A percentile compares a stretch with the other conserved stretches of the same genome.
Evolutionary conservation across 2,797 vertebrate genomes (phyloP).

Genomic region (Fistularia tabacaria): DNA sequence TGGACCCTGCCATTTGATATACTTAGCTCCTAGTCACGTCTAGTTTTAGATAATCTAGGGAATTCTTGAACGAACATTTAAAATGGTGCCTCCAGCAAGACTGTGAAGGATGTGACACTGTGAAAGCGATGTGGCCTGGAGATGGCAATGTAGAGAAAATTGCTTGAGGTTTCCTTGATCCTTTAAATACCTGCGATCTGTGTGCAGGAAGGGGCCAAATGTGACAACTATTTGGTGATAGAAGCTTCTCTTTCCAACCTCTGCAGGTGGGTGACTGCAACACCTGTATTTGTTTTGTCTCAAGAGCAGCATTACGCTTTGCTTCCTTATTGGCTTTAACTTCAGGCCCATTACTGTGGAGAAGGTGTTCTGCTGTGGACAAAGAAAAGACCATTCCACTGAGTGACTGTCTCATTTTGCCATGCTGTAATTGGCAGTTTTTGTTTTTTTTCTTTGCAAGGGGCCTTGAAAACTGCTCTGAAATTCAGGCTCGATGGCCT

Average conservation of each 20-base stretch:
- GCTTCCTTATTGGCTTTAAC: conserved; percentile 34
- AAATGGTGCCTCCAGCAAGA: conserved; percentile 46
- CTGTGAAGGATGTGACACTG: conserved; percentile 43
- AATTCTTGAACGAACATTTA: conserved; percentile 45
- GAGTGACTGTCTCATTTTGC: conserved; percentile 37
- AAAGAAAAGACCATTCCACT: conserved; percentile 44
- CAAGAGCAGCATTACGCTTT: conserved; percentile 23
- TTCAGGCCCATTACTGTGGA: conserved; percentile 24
- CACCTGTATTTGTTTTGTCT: conserved; percentile 18
- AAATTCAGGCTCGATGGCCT: conserved; percentile 35
- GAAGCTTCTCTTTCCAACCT: conserved; percentile 15
- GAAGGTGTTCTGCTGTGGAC: conserved; percentile 28
- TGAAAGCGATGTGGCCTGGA: conserved; percentile 24
- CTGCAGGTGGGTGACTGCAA: conserved; percentile 13
- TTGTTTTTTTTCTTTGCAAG: not conserved
- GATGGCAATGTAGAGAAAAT: conserved; percentile 24
- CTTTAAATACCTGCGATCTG: not conserved
- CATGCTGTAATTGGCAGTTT: conserved; percentile 30
- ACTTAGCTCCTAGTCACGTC: conserved; percentile 2
- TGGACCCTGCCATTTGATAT: too few species aligned
- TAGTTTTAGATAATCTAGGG: conserved; percentile 51
- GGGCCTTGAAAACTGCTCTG: conserved; percentile 31
- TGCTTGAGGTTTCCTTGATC: conserved; percentile 15
- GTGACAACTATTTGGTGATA: conserved; percentile 13
- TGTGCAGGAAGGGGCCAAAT: not conserved